Evolutionary conservation across 1,140 invertebrate genomes (phyloP).

Genomic region (Schlechtendalia chinensis): DNA sequence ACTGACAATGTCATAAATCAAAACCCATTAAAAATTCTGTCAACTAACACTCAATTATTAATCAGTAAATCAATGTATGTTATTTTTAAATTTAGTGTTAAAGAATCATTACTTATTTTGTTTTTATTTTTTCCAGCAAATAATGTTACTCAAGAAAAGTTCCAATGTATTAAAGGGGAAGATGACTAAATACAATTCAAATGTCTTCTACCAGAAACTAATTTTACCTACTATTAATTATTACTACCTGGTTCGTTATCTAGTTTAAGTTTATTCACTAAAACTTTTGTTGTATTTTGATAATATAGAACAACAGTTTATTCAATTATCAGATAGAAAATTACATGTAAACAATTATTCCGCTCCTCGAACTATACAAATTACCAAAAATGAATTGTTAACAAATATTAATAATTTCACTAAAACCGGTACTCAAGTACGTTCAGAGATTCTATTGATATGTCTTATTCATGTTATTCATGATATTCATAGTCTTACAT

Average conservation of each 20-base stretch:
- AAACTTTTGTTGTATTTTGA: not conserved
- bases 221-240: too few species aligned
- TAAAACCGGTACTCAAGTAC: slow-evolving; percentile 44
- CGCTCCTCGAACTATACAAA: slow-evolving; percentile 16
- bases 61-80: not conserved
- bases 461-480: too few species aligned
- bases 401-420: slow-evolving; percentile 29
- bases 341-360: slow-evolving; percentile 66
- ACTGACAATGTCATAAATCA: slow-evolving; percentile 56
- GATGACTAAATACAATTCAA: slow-evolving; percentile 90
- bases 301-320: slow-evolving; percentile 76
- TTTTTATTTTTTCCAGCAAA: slow-evolving; percentile 47
- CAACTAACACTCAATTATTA: slow-evolving; percentile 23
- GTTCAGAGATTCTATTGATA: not conserved
- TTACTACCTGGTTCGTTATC: too few species aligned
- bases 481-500: too few species aligned
- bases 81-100: not conserved
- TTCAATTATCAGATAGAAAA: slow-evolving; percentile 90
- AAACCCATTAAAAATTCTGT: slow-evolving; percentile 27
- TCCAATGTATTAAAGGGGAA: slow-evolving; percentile 85
- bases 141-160: slow-evolving; percentile 65
- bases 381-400: slow-evolving; percentile 5
- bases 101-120: not conserved
- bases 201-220: slow-evolving; percentile 73
- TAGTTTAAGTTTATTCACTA: not conserved